Base-by-base conservation (phyloP, 2,888 invertebrate species). In the Ditula angustiorana region DNA sequence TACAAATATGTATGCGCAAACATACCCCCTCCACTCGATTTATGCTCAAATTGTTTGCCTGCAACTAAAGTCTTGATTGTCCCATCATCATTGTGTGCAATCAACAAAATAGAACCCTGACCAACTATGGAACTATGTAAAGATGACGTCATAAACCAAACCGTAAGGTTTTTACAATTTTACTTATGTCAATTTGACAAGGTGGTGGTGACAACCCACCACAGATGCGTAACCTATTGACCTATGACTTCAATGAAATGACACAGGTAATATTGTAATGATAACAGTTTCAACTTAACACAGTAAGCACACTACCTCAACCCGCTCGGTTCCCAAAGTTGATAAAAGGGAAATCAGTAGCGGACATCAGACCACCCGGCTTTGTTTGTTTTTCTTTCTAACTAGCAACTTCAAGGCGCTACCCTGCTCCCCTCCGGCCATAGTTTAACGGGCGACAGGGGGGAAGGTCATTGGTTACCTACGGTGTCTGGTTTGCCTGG, bases 301-400 rank as follows among this genome's bases (percentile, higher is more conserved):
- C 21, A 19, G 7, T 11, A 23, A 28, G n/a, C 41, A n/a, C 23
- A 35, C n/a, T 57, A 66, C 56, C 33, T 62, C 52, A 50, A 56
- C 49, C 47, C 30, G 41, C 61, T 49, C 55, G 56, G 57, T 61
- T 59, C 62, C 65, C 67, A 57, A 69, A 74, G 66, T 69, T 56
- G 55, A 66, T 68, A 73, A 74, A 69, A 75, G 71, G 75, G 72
- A 79, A 79, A 81, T 80, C 75, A 75, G 72, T 76, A 70, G 73
- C 69, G 72, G 70, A 66, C 67, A 67, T 69, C 63, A 73, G 85
- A 82, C 87, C 86, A 85, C 84, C 85, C 83, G 71, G 79, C 67
- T 77, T 74, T 82, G 79, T 85, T 84, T 85, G 83, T 83, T 84
- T 83, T 82, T 80, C 76, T 79, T 80, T 72, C 71, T 75, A 76